Evolutionary conservation across 2,888 invertebrate species (phyloP), one percentile per base, ranked within the genome.

Genomic region (Nymphalis urticae): DNA sequence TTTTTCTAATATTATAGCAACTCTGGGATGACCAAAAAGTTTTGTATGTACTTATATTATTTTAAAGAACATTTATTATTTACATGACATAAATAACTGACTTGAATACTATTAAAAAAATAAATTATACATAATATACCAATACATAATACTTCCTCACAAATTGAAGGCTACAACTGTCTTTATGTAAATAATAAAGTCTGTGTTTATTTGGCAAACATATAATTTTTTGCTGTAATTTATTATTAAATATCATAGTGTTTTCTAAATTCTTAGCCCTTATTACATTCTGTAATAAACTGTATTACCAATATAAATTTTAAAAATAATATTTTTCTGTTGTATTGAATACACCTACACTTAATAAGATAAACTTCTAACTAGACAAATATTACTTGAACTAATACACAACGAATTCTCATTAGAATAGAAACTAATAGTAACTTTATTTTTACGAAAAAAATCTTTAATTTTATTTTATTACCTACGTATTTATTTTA

Each of bases 121-220:
- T 7, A 36, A 64, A 36, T 3, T 50, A 5, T 48, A 42, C 42
- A 4, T 42, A 42, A 42, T 10, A 24, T 53, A 51, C 8, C 48
- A 54, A 54, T 32, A 42, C 19, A 66, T 66, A 53, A 50, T 48
- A 53, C 54, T 54, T 51, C 42, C 42, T 10, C 13, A 62, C 54
- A 56, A 32, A 48, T 5, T 48, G 61, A 66, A 66, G 66, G 66
- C 48, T 56, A 61, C 66, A 66, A 60, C 61, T 66, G 66, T 61
- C 61, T 62, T 32, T 53, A 66, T 62, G 53, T 66, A 48, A 61
- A 66, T 66, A 62, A 56, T 32, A 32, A 17, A 9, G 32, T n/a
- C 32, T 36, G 17, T n/a, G 17, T 32, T 36, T 27, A 9, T 27
- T n/a, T 9, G 17, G 17, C 24, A 53, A 53, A 21, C 4, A 5